Evolutionary conservation across 2,888 invertebrate species (phyloP), one percentile per base, ranked within the genome.

Genomic region (Sminthurides aquaticus): DNA sequence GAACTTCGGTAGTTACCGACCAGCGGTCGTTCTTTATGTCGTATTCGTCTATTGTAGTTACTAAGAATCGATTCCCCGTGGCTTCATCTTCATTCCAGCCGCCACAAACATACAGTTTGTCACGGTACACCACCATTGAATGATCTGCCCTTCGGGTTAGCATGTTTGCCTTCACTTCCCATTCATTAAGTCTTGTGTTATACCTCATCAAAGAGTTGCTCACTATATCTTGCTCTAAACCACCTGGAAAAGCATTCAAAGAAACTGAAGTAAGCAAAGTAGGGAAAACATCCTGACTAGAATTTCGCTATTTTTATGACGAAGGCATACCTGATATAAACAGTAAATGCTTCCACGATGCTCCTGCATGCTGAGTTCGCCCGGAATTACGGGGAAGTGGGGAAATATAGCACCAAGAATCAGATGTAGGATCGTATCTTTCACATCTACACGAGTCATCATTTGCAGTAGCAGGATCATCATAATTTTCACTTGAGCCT

Each of bases 31-130:
- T 79, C 11, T 79, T 76, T 0, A 83, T 80, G 75, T 86, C 83
- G 75, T 86, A 88, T 8, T 82, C 82, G 76, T 87, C 87, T 56
- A 88, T 84, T 0, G 84, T 84, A 69, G 84, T 81, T 0, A 84
- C 84, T 18, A 86, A 79, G 0, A 82, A 79, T 57, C 85, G 77
- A 52, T 80, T 77, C 69, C 84, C 82, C 3, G 80, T 80, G 49
- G 81, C 78, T 18, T 77, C 76, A 63, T 83, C 82, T 72, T 84
- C 85, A 57, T 70, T 70, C 75, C 75, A 62, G 66, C 75, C 86
- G 2, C 86, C 86, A 74, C 85, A 85, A 1, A 84, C 84, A 74
- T 84, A 86, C 55, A 87, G 78, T 65, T 80, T 81, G 68, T 83
- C 81, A 24, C 75, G 75, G 43, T 84, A 80, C 3, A 81, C 78